Base-by-base conservation (phyloP, 2,797 vertebrate species). In the Coilia nasus region DNA sequence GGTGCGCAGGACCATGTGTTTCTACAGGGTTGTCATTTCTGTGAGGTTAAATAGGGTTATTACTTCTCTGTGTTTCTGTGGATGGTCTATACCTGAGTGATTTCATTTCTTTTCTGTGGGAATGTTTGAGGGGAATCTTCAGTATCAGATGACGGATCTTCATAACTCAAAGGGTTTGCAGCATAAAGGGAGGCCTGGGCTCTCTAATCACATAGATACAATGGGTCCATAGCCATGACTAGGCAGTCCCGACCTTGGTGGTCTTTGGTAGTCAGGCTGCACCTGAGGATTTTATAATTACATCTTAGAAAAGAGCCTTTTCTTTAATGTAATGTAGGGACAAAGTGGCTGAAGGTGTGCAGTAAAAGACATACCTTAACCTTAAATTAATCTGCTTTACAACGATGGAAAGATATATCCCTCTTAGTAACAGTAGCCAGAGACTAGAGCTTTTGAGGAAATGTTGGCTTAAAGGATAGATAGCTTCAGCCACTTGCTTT, bases 171-270 rank as follows among this genome's bases (percentile, higher is more conserved):
- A 78, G 71, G 71, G 35, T 75, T 41, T 75, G 67, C 31, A 2
- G 35, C 17, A 78, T 78, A 78, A 78, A 78, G 71, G 19, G 71
- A 44, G 31, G 15, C 21, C 35, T 6, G 6, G 71, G 71, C 31
- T n/a, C 71, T 78, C 31, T 78, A 35, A 78, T 44, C 71, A 41
- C 19, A 44, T 21, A 44, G 15, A 75, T 75, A 75, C 67, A 75
- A 19, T 44, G 71, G 71, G 35, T 31, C 71, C 31, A 41, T 78
- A 78, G 35, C 71, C 93, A 91, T 90, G 83, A 88, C 91, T 91
- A 88, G 92, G 91, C 92, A 93, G 91, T 93, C 91, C 93, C 89
- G 92, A 91, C 90, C 91, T 94, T 91, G 89, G 91, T 93, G 90
- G 89, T 91, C 90, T 90, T 89, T 87, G 90, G 91, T 92, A 91